These are phyloP conservation scores for Lasiurus cinereus DNA, from an alignment of 2,113 vertebrate species.

Conservation along the genomic window DNA sequence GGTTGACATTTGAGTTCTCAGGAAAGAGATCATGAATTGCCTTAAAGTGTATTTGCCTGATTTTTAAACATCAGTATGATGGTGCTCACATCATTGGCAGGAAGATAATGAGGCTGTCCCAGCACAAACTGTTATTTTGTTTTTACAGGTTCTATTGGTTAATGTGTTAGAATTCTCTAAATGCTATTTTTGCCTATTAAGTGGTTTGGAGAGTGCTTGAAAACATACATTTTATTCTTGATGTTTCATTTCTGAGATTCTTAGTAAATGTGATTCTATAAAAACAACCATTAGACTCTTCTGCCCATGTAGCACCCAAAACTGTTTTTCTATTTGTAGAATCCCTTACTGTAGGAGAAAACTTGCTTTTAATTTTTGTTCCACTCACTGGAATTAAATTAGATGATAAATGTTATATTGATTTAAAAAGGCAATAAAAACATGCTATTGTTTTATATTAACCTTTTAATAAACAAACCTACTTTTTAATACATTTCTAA, in stretches of 20 bases:
- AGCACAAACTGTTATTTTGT: constrained; percentile 88
- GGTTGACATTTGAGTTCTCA: constrained; percentile 81
- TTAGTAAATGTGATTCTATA: constrained; percentile 57
- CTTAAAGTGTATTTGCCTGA: constrained; percentile 81
- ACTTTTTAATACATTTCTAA: constrained; percentile 12
- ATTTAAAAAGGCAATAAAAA: constrained; percentile 15
- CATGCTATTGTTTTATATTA: neutral
- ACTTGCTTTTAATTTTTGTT: constrained; percentile 22
- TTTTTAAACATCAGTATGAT: constrained; percentile 83
- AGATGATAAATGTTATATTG: neutral
- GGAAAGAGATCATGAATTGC: constrained; percentile 79
- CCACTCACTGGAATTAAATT: neutral
- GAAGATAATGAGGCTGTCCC: constrained; percentile 85
- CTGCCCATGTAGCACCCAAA: neutral
- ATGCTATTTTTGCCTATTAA: constrained; percentile 87
- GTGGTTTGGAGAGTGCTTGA: constrained; percentile 84
- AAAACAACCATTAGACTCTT: constrained; percentile 38
- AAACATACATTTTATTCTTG: constrained; percentile 82
- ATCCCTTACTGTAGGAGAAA: neutral
- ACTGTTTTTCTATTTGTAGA: neutral
- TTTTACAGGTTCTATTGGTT: constrained; percentile 87
- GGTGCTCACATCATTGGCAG: constrained; percentile 78
- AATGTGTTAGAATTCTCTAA: constrained; percentile 87
- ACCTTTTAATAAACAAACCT: neutral
- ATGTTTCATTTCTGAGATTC: constrained; percentile 65